Evolutionary conservation across 2,113 vertebrate genomes (phyloP).

Genomic region (Lampris megalopsis): DNA sequence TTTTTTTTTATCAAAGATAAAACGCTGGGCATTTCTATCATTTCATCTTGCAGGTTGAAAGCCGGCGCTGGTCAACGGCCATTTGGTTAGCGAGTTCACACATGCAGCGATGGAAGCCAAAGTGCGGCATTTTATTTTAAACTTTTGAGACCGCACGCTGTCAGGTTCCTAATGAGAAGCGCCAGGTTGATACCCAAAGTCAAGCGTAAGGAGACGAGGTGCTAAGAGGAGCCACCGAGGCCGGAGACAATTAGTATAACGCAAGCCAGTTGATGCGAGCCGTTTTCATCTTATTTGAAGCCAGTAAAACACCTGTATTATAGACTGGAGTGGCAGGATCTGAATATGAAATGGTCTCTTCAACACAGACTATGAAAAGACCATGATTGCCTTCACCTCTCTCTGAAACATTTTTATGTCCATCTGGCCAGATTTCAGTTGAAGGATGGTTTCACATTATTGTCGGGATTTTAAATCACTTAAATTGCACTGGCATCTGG

Average conservation of each 20-base stretch:
- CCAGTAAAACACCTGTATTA: constrained; percentile 35
- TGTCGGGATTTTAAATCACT: constrained; percentile 33
- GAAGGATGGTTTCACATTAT: constrained; percentile 33
- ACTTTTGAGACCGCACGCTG: not conserved
- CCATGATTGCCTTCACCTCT: not conserved
- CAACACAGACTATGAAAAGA: constrained; percentile 25
- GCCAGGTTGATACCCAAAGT: not conserved
- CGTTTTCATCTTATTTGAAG: constrained; percentile 41
- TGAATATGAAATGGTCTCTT: constrained; percentile 34
- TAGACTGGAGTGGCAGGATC: constrained; percentile 25
- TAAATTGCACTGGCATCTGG: constrained; percentile 7
- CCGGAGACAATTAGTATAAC: constrained; percentile 46
- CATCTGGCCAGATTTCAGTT: not conserved
- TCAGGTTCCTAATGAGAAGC: constrained; percentile 1
- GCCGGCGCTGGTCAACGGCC: not conserved
- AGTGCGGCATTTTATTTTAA: not conserved
- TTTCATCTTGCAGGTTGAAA: constrained; percentile 11
- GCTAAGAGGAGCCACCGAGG: constrained; percentile 2
- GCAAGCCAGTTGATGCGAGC: constrained; percentile 24
- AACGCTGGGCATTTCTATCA: constrained; percentile 1
- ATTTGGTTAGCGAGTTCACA: not conserved
- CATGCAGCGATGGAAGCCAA: not conserved
- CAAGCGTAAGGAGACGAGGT: not conserved
- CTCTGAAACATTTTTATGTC: constrained; percentile 11
- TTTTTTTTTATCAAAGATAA: constrained; percentile 29